phyloP scores from a whole-genome alignment of 2,888 invertebrate species.

The Crematogaster levior region DNA sequence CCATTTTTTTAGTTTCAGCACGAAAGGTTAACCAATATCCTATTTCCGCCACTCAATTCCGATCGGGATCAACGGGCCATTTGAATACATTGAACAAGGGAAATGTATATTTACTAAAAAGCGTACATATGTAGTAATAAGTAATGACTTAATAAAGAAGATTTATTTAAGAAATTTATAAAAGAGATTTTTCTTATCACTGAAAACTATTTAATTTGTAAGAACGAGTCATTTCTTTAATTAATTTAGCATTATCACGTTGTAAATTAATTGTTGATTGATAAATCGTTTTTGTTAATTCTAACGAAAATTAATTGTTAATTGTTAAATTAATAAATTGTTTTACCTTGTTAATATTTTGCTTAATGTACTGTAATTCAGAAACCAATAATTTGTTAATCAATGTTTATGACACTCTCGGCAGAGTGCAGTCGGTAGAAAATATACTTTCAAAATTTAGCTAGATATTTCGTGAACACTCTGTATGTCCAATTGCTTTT shows the following conservation, averaged over 20 bases:
- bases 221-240: neutral
- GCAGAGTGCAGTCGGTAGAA: neutral
- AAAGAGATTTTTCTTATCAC: neutral
- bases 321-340: too few relatives aligned
- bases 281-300: too few relatives aligned
- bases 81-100: neutral
- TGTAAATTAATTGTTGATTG: constrained; percentile 1
- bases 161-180: too few relatives aligned
- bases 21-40: constrained; percentile 5
- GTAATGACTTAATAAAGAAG: neutral
- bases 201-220: neutral
- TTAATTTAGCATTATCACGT: neutral
- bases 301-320: too few relatives aligned
- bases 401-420: neutral
- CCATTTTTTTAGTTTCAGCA: constrained; percentile 23
- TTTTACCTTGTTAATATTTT: neutral
- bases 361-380: neutral
- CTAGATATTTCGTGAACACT: neutral
- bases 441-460: neutral
- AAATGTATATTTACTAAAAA: neutral
- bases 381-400: neutral
- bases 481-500: neutral
- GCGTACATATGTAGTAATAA: neutral
- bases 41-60: constrained; percentile 18
- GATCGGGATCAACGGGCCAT: neutral